A percentile compares a stretch with the other conserved stretches of the same genome.
phyloP scores from a whole-genome alignment of 2,797 vertebrate species.

The Sebastes trivittatus region DNA sequence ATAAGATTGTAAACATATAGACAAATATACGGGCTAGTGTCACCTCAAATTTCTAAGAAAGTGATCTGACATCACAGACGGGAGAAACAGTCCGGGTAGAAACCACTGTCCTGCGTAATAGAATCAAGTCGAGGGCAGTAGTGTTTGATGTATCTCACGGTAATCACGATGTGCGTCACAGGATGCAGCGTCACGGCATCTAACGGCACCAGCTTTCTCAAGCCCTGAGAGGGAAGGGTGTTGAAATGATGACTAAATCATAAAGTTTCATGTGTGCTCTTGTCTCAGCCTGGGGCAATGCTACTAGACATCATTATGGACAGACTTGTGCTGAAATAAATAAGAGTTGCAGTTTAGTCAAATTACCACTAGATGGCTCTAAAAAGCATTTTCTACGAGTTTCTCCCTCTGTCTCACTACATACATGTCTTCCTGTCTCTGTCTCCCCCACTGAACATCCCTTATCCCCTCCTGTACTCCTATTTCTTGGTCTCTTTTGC shows the following conservation, averaged over 20 bases:
- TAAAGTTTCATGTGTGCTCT: neutral
- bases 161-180: neutral
- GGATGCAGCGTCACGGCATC: no score
- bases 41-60: neutral
- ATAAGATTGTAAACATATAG: neutral
- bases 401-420: neutral
- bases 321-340: neutral
- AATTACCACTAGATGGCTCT: slow-evolving; percentile 28
- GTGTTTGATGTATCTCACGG: neutral
- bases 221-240: neutral
- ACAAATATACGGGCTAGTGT: neutral
- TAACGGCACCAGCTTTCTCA: neutral
- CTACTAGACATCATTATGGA: neutral
- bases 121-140: neutral
- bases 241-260: neutral
- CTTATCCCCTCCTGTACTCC: neutral
- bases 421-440: neutral
- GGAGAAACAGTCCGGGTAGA: neutral
- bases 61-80: neutral
- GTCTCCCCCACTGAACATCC: neutral
- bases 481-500: neutral
- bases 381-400: neutral
- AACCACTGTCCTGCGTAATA: neutral
- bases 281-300: neutral
- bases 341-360: neutral